Conservation (phyloP, 2,888 invertebrate genomes). For the Reticulitermes lucifugus region DNA sequence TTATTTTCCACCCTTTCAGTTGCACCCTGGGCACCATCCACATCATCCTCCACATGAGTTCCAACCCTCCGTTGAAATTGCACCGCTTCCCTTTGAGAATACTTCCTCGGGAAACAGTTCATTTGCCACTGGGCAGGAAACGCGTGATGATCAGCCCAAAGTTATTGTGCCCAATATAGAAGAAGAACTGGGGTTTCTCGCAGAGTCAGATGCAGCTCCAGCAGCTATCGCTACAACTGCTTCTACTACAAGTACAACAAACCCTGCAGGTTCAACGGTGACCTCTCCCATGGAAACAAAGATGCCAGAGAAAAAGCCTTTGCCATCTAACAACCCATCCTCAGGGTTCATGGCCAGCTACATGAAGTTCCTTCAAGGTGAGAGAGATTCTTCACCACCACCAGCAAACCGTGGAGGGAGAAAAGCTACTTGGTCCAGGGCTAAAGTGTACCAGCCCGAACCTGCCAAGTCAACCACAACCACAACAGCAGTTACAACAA, state of each 20-base stretch:
- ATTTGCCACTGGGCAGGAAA: slow-evolving; percentile 52
- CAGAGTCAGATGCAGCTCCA: slow-evolving; percentile 63
- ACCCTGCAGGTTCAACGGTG: slow-evolving; percentile 66
- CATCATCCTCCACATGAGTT: slow-evolving; percentile 74
- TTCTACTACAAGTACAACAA: slow-evolving; percentile 64
- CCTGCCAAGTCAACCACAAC: slow-evolving; percentile 38
- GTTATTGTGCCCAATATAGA: slow-evolving; percentile 91
- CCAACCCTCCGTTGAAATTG: slow-evolving; percentile 74
- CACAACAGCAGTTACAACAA: slow-evolving; percentile 59
- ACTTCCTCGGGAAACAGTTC: slow-evolving; percentile 64
- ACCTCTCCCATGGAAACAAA: slow-evolving; percentile 30
- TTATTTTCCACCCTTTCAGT: slow-evolving; percentile 82
- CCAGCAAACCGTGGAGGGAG: slow-evolving; percentile 76
- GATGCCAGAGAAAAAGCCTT: slow-evolving; percentile 70
- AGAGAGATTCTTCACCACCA: slow-evolving; percentile 84
- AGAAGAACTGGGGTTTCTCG: slow-evolving; percentile 86
- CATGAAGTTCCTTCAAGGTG: slow-evolving; percentile 85
- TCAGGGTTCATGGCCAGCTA: slow-evolving; percentile 90
- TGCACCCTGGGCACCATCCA: slow-evolving; percentile 69
- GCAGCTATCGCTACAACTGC: slow-evolving; percentile 60
- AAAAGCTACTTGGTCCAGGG: slow-evolving; percentile 75
- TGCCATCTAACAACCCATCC: slow-evolving; percentile 68
- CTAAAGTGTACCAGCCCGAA: slow-evolving; percentile 56
- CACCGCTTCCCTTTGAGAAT: slow-evolving; percentile 71
- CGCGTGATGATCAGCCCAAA: slow-evolving; percentile 78